Conservation (phyloP, 2,797 vertebrate species). For the Xerus rutilus region DNA sequence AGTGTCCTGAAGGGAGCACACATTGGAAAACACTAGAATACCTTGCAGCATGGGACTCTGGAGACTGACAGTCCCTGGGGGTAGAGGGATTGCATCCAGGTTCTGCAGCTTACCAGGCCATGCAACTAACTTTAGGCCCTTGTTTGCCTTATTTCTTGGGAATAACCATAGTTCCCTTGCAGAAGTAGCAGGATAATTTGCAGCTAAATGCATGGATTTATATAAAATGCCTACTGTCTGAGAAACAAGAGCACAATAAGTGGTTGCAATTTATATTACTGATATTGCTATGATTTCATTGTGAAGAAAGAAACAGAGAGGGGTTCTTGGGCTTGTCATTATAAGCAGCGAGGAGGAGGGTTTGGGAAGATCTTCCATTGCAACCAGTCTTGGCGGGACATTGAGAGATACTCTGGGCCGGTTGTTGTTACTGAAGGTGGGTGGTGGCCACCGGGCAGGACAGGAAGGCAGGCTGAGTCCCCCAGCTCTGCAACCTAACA, state of each 20-base stretch:
- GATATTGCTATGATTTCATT: not conserved
- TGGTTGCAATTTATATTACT: not conserved
- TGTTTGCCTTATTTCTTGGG: conserved; percentile 7
- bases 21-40: not conserved
- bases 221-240: not conserved
- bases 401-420: not conserved
- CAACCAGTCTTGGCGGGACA: not conserved
- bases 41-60: not conserved
- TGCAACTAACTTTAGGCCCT: not conserved
- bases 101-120: not conserved
- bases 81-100: rapidly evolving
- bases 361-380: not conserved
- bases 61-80: not conserved
- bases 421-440: not conserved
- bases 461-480: not conserved
- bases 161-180: not conserved
- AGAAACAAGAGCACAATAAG: not conserved
- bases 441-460: not conserved
- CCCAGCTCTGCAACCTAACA: conserved; percentile 19
- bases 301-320: not conserved
- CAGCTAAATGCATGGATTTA: not conserved
- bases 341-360: not conserved
- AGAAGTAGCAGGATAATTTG: not conserved
- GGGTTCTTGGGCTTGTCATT: not conserved
- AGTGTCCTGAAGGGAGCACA: not conserved